Evolutionary conservation across 2,888 invertebrate genomes (phyloP).

Genomic region (Neoscelio sp.): DNA sequence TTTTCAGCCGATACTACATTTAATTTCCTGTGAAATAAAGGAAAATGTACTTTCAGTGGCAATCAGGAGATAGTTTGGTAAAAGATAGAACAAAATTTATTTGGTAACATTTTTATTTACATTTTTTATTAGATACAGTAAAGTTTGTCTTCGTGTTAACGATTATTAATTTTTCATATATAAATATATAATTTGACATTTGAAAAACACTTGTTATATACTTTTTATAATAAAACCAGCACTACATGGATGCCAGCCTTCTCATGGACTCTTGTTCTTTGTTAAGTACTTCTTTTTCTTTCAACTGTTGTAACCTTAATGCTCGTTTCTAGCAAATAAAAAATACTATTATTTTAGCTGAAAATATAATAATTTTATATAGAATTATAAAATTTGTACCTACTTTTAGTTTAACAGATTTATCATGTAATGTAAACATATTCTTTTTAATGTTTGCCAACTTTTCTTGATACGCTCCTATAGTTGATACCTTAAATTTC

Average conservation of each 20-base stretch:
- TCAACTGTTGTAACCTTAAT: conserved; percentile 81
- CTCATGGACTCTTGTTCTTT: conserved; percentile 74
- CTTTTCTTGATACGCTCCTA: conserved; percentile 82
- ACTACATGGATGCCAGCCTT: conserved; percentile 22
- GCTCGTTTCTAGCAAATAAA: conserved; percentile 84
- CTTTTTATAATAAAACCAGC: neutral
- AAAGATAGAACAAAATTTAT: conserved; percentile 67
- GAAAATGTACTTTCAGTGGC: conserved; percentile 72
- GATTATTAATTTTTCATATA: conserved; percentile 6
- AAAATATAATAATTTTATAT: no score
- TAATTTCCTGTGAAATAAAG: conserved; percentile 90
- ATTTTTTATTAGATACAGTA: conserved; percentile 7
- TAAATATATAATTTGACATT: neutral
- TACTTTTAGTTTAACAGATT: conserved; percentile 82
- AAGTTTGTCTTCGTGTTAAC: conserved; percentile 9
- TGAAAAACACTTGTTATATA: neutral
- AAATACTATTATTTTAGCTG: no score
- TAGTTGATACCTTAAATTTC: conserved; percentile 79
- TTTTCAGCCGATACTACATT: conserved; percentile 92
- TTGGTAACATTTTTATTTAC: conserved; percentile 23
- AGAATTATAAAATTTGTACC: conserved; percentile 60
- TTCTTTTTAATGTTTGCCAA: conserved; percentile 82
- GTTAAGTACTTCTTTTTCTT: conserved; percentile 81
- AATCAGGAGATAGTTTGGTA: conserved; percentile 82
- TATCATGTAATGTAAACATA: conserved; percentile 82